phyloP scores from a whole-genome alignment of 2,888 invertebrate genomes.

The Nomada fucata region DNA sequence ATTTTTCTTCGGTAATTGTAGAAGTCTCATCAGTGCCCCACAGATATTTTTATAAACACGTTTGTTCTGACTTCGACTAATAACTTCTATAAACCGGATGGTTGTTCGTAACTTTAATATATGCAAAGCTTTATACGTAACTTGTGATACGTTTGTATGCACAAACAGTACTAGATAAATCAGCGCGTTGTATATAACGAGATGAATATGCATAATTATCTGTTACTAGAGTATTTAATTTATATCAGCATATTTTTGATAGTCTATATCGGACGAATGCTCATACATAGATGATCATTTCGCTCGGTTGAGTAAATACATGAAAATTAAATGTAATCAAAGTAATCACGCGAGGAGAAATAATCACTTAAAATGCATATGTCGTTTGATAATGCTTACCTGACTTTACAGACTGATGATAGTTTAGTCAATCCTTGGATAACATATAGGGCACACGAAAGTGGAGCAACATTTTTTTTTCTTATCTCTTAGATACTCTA shows the following conservation, averaged over 20 bases:
- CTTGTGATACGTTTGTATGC: constrained; percentile 14
- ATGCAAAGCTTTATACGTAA: constrained; percentile 23
- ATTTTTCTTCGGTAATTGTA: constrained; percentile 21
- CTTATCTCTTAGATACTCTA: constrained; percentile 54
- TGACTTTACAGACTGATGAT: constrained; percentile 69
- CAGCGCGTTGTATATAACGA: constrained; percentile 28
- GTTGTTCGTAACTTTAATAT: constrained; percentile 10
- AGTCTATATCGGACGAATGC: constrained; percentile 9
- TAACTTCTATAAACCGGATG: constrained; percentile 6
- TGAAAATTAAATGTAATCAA: not conserved
- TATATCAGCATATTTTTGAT: constrained; percentile 22
- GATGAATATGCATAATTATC: constrained; percentile 17
- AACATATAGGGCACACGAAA: constrained; percentile 3
- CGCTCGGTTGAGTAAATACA: not conserved
- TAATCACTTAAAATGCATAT: constrained; percentile 45
- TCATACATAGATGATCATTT: not conserved
- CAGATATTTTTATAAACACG: constrained; percentile 32
- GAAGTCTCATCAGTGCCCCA: not conserved
- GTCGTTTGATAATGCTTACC: constrained; percentile 49
- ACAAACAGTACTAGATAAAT: constrained; percentile 16
- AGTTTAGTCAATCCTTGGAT: constrained; percentile 53
- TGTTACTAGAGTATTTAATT: constrained; percentile 35
- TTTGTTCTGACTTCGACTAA: constrained; percentile 5
- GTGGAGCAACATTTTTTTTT: constrained; percentile 16
- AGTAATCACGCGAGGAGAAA: constrained; percentile 6